Percentiles rank a stretch among this genome's conserved stretches.
These are phyloP conservation scores for Melanophora roralis DNA, from an alignment of 2,888 invertebrate genomes.

Conservation along the genomic window DNA sequence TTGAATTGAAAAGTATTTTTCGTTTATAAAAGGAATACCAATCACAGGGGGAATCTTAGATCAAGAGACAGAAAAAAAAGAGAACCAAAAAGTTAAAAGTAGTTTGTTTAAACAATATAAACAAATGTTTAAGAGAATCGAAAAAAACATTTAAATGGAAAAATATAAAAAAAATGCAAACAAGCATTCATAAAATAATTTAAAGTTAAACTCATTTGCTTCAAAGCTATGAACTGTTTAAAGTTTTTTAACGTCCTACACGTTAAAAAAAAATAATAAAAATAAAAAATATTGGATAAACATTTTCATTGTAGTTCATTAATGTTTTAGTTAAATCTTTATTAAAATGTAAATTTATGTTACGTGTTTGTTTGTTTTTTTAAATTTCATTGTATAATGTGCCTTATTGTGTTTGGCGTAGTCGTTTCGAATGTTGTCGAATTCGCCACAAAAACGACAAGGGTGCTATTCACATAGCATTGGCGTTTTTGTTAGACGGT, in stretches of 20 bases:
- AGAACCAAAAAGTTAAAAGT: conserved; percentile 46
- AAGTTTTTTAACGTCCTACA: background rate
- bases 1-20: conserved; percentile 49
- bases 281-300: too few relatives aligned
- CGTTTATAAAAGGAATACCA: conserved; percentile 20
- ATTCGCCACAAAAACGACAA: too few relatives aligned
- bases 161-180: too few relatives aligned
- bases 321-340: too few relatives aligned
- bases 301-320: too few relatives aligned
- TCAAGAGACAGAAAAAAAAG: background rate
- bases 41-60: background rate
- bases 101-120: conserved; percentile 16
- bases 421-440: too few relatives aligned
- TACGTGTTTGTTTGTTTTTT: background rate
- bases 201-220: conserved; percentile 1
- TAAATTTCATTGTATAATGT: background rate
- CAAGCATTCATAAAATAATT: too few relatives aligned
- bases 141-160: too few relatives aligned
- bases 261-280: background rate
- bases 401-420: too few relatives aligned
- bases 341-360: too few relatives aligned
- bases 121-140: conserved; percentile 17
- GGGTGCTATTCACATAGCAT: too few relatives aligned
- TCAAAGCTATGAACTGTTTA: background rate
- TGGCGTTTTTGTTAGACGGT: too few relatives aligned